Percentiles rank a stretch among this genome's conserved stretches.
Conservation (phyloP, 2,797 vertebrate species). For the Helarctos malayanus region DNA sequence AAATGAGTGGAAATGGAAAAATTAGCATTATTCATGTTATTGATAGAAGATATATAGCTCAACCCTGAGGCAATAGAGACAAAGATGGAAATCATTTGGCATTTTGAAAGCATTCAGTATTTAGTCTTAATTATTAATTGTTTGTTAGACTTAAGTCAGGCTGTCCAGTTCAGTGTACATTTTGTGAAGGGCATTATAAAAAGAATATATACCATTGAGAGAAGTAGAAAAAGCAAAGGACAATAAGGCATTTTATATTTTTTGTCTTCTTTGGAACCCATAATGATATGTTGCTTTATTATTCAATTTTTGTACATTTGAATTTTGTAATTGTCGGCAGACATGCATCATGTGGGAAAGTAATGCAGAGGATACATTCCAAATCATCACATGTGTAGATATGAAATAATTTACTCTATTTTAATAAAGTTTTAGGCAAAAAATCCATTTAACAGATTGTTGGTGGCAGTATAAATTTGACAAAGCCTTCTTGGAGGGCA, state of each 20-base stretch:
- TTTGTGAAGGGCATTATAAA: conserved; percentile 16
- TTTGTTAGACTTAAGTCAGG: not conserved
- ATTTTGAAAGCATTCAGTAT: not conserved
- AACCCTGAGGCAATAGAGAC: not conserved
- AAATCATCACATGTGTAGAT: not conserved
- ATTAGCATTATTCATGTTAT: not conserved
- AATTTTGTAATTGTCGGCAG: not conserved
- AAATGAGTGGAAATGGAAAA: conserved; percentile 45
- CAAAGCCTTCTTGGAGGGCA: not conserved
- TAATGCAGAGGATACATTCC: conserved; percentile 5
- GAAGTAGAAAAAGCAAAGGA: not conserved
- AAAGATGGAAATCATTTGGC: not conserved
- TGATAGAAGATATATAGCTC: not conserved
- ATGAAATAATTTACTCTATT: not conserved
- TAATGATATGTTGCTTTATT: not conserved
- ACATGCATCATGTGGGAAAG: not conserved
- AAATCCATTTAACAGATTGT: not conserved
- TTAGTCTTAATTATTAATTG: conserved; percentile 4
- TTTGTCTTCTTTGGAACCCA: not conserved
- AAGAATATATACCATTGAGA: not conserved
- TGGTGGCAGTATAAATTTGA: not conserved
- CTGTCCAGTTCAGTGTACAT: not conserved
- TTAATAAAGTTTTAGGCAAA: not conserved
- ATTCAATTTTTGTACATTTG: not conserved
- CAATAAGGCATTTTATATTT: not conserved